Conservation (phyloP, 2,888 invertebrate species). For the Tridacna gigas region DNA sequence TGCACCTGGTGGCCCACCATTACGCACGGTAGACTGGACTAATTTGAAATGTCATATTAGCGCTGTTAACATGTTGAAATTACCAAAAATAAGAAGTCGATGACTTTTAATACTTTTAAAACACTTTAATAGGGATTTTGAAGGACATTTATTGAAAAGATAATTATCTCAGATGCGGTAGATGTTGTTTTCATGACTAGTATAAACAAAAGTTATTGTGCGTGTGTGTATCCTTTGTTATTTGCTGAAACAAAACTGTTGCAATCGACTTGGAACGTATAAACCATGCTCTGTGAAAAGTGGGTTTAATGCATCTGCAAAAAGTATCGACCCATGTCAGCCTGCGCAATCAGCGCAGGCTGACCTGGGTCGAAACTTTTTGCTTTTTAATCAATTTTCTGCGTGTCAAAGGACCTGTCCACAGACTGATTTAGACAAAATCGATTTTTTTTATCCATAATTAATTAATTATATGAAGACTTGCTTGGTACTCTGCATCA, state of each 20-base stretch:
- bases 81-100: constrained; percentile 15
- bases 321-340: too few relatives aligned
- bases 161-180: constrained; percentile 13
- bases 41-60: constrained; percentile 18
- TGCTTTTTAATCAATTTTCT: too few relatives aligned
- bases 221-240: not conserved
- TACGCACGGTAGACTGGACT: not conserved
- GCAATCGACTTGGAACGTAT: too few relatives aligned
- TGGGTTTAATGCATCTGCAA: too few relatives aligned
- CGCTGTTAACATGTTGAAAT: constrained; percentile 22
- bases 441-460: too few relatives aligned
- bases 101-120: constrained; percentile 17
- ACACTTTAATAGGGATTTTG: not conserved
- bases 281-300: too few relatives aligned
- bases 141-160: not conserved
- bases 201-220: constrained; percentile 12
- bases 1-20: not conserved
- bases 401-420: too few relatives aligned
- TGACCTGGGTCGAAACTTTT: too few relatives aligned
- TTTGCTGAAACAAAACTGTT: not conserved
- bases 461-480: too few relatives aligned
- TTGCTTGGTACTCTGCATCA: too few relatives aligned
- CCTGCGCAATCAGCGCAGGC: too few relatives aligned
- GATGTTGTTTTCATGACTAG: constrained; percentile 5
- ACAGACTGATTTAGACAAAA: too few relatives aligned